A percentile compares a stretch with the other conserved stretches of the same genome.
Conservation (phyloP, 2,888 invertebrate species). For the Eustalomyia histrio region DNA sequence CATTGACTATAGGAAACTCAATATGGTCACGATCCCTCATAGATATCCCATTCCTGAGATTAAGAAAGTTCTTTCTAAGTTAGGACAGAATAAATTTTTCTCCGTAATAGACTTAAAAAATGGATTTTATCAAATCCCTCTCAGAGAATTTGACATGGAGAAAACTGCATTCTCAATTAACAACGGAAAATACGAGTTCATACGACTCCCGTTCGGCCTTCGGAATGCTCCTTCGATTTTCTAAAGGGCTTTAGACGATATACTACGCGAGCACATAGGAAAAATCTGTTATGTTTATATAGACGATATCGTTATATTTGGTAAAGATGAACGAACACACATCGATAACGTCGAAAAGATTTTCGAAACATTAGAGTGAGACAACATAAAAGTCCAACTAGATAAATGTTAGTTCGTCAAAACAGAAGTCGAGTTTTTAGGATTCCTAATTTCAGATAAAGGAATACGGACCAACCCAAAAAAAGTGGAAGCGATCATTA, state of each 20-base stretch:
- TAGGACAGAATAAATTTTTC: constrained; percentile 22
- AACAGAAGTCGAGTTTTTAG: neutral
- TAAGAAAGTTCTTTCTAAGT: constrained; percentile 9
- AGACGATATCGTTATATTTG: no score
- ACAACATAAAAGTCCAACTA: constrained; percentile 3
- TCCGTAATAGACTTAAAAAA: constrained; percentile 35
- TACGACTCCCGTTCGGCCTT: no score
- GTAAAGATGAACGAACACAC: no score
- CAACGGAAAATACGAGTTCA: constrained; percentile 31
- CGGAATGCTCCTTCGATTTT: no score
- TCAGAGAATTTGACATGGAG: constrained; percentile 7
- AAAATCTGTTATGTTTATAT: no score
- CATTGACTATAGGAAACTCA: no score
- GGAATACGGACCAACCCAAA: neutral
- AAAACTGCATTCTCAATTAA: no score
- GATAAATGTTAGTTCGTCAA: neutral
- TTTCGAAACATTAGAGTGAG: neutral
- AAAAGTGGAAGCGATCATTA: neutral
- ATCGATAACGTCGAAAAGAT: neutral
- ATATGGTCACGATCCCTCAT: no score
- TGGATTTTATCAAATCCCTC: neutral
- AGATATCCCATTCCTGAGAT: constrained; percentile 36
- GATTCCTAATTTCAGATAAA: constrained; percentile 1
- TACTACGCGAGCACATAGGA: no score
- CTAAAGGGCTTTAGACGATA: neutral